Evolutionary conservation across 1,140 invertebrate genomes (phyloP), one percentile per base, ranked within the genome.

Genomic region (Leptoteleia sp.): DNA sequence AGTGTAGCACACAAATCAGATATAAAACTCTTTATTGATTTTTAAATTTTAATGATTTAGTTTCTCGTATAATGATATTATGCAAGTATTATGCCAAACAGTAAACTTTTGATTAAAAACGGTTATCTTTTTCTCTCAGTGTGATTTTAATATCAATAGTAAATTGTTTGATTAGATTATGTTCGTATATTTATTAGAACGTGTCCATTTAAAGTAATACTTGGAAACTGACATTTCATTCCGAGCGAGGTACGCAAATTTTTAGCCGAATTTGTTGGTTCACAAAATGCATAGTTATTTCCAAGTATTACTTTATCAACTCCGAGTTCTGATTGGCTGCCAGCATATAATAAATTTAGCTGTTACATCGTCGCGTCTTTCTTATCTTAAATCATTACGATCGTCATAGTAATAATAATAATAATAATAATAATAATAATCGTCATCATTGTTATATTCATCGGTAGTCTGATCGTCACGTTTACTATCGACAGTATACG

Each of bases 401-500:
- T 72, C 57, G 50, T 70, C 76, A 47, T 67, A 64, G 57, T 52
- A 68, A 81, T 65, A 61, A 55, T 71, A 59, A 70, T 76, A 50
- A 61, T 50, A 52, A 64, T 70, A 45, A 61, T 61, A 48, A 61
- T 81, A 83, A 84, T 82, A 81, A 82, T 83, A 79, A 80, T 84
- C 83, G 79, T 84, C 81, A 83, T 84, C 77, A 67, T 84, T 81
- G 78, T 85, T 81, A 75, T 84, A 80, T 70, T 81, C 68, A 76
- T 82, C 78, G 82, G 81, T 79, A 80, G 50, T 68, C 50, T 78
- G 59, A 77, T 78, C 78, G 71, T 80, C 70, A 64, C 54, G 64
- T 55, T 75, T 57, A 50, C 52, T 65, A 80, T 80, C 73, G 70
- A 76, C 81, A 64, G 75, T 71, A 79, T 78, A 82, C 72, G 79